Evolutionary conservation across 2,797 vertebrate species (phyloP).

Genomic region (Protonibea diacanthus): DNA sequence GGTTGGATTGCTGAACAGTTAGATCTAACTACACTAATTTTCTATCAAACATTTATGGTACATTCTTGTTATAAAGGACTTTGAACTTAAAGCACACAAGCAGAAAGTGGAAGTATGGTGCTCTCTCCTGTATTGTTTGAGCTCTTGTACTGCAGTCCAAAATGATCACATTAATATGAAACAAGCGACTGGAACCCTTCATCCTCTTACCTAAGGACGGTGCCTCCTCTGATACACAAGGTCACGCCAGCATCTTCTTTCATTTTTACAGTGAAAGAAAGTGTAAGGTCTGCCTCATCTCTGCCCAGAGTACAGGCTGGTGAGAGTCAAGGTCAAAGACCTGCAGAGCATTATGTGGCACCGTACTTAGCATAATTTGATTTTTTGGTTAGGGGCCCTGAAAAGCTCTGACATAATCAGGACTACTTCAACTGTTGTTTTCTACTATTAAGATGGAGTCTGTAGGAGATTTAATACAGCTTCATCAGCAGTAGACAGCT

Average conservation of each 20-base stretch:
- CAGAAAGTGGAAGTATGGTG: not conserved
- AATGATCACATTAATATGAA: constrained; percentile 26
- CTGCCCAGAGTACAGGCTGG: not conserved
- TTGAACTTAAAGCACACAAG: constrained; percentile 8
- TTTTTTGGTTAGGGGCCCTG: constrained; percentile 13
- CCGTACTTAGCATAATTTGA: constrained; percentile 31
- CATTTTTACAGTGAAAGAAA: constrained; percentile 9
- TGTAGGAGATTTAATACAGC: constrained; percentile 15
- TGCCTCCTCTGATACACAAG: constrained; percentile 14
- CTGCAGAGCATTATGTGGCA: constrained; percentile 13
- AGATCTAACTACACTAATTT: constrained; percentile 33
- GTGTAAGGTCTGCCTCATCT: constrained; percentile 2
- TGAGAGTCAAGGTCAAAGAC: constrained; percentile 19
- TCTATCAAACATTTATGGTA: constrained; percentile 38
- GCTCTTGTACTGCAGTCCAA: not conserved
- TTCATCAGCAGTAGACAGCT: constrained; percentile 36
- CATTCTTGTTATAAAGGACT: constrained; percentile 26
- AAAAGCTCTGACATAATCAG: constrained; percentile 12
- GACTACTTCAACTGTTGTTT: constrained; percentile 34
- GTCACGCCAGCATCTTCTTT: constrained; percentile 23
- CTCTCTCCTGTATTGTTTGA: constrained; percentile 3
- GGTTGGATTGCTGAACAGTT: constrained; percentile 39
- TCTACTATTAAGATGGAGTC: constrained; percentile 17
- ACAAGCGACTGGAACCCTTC: not conserved
- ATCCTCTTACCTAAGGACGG: constrained; percentile 4